Evolutionary conservation across 2,888 invertebrate genomes (phyloP), one percentile per base, ranked within the genome.

Genomic region (Synergus gifuensis): DNA sequence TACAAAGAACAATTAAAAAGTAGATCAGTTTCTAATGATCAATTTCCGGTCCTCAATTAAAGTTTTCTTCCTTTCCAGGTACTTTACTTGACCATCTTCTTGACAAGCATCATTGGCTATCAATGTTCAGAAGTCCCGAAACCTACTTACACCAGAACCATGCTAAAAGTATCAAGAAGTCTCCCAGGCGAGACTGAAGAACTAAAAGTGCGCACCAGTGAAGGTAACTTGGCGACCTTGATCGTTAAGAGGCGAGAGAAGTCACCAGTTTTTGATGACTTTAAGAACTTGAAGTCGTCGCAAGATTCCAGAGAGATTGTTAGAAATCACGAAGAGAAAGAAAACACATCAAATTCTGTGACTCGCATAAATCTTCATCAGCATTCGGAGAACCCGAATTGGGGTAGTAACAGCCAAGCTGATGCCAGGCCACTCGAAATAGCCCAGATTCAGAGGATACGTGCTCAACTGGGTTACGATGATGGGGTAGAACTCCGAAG

Each of bases 101-200:
- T 80, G 49, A 78, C 73, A 73, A n/a, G 73, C 73, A 73, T 76
- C 60, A 60, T 76, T 60, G 44, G 62, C 36, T 73, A 73, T 73
- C 73, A 73, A 73, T 73, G 73, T 73, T 36, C 86, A 7, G 88
- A 90, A 16, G 22, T 92, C 4, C 92, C 91, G 1, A 90, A 88
- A 77, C 95, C 96, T 7, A 93, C 95, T 78, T 93, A 95, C 64
- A 94, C 96, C 36, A 93, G 96, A 81, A 96, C 96, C 0, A 95
- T 96, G 90, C 93, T 96, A 64, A 96, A 96, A 90, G 96, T 96
- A 28, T 95, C 96, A 2, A 93, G 97, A 82, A 96, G 96, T 89
- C 93, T 97, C 18, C 96, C 97, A 0, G 95, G 95, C 40, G 95
- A 96, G 83, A 96, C 96, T 69, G 96, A 96, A 89, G 96, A 96